Conservation (phyloP, 2,797 vertebrate genomes). For the Neostethus bicornis region DNA sequence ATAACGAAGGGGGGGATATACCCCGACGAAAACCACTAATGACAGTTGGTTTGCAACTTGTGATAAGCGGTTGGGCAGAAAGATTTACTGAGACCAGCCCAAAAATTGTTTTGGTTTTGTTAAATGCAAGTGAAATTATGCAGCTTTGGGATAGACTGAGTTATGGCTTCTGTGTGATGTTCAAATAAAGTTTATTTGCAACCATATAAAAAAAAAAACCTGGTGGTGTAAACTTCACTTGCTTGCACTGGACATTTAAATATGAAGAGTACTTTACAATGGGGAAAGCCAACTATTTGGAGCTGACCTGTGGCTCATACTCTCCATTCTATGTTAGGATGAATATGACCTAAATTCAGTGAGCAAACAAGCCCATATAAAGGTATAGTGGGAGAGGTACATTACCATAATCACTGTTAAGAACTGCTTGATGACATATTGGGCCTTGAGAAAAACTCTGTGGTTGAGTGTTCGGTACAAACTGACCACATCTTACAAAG, state of each 20-base stretch:
- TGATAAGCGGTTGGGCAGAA: conserved; percentile 78
- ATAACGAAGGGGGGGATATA: conserved; percentile 78
- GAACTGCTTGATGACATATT: conserved; percentile 80
- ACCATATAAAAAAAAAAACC: conserved; percentile 40
- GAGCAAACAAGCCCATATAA: conserved; percentile 69
- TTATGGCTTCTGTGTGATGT: conserved; percentile 55
- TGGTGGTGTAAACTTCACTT: conserved; percentile 39
- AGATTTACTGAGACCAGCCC: conserved; percentile 78
- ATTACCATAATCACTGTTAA: conserved; percentile 79
- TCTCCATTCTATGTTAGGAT: conserved; percentile 62
- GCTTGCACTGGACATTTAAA: conserved; percentile 44
- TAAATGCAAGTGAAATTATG: conserved; percentile 71
- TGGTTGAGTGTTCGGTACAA: conserved; percentile 74
- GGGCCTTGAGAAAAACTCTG: conserved; percentile 76
- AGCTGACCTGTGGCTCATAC: conserved; percentile 56
- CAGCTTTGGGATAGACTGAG: conserved; percentile 51
- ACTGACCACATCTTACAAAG: conserved; percentile 81
- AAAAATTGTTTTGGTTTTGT: conserved; percentile 75
- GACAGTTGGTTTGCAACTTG: conserved; percentile 76
- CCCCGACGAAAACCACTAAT: conserved; percentile 81
- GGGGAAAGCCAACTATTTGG: conserved; percentile 68
- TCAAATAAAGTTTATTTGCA: conserved; percentile 49
- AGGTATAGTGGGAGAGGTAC: conserved; percentile 80
- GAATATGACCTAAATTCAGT: conserved; percentile 68
- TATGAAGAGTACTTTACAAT: conserved; percentile 53